Evolutionary conservation across 2,888 invertebrate genomes (phyloP).

Genomic region (Drosophila atroscutellata): DNA sequence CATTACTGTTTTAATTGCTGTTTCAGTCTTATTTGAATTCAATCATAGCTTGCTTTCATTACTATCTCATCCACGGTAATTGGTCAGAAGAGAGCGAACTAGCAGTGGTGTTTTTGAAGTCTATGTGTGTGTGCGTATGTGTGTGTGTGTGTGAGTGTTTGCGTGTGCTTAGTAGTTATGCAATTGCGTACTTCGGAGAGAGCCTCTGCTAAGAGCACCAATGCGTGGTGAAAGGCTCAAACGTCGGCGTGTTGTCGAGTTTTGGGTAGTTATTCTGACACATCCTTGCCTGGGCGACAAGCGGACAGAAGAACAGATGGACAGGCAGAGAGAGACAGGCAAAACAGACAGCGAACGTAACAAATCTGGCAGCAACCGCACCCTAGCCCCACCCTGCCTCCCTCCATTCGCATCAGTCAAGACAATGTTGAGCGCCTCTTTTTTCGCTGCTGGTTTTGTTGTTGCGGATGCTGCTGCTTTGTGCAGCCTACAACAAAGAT

Average conservation of each 20-base stretch:
- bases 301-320: constrained; percentile 17
- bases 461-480: constrained; percentile 14
- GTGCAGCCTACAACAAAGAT: constrained; percentile 58
- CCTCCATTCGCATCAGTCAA: constrained; percentile 15
- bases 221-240: constrained; percentile 52
- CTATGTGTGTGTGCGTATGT: not conserved
- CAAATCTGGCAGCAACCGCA: constrained; percentile 47
- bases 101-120: not conserved
- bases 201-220: constrained; percentile 17
- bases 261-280: constrained; percentile 59
- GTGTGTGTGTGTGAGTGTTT: not conserved
- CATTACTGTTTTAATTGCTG: not conserved
- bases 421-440: constrained; percentile 25
- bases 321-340: constrained; percentile 19
- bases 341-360: constrained; percentile 48
- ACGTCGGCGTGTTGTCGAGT: constrained; percentile 34
- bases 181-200: constrained; percentile 3
- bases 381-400: constrained; percentile 12
- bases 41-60: not conserved
- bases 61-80: not conserved
- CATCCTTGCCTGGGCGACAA: constrained; percentile 57
- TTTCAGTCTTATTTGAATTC: not conserved
- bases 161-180: not conserved
- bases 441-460: constrained; percentile 20
- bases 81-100: not conserved